phyloP scores from a whole-genome alignment of 2,888 invertebrate species.

The Scotopteryx bipunctaria region DNA sequence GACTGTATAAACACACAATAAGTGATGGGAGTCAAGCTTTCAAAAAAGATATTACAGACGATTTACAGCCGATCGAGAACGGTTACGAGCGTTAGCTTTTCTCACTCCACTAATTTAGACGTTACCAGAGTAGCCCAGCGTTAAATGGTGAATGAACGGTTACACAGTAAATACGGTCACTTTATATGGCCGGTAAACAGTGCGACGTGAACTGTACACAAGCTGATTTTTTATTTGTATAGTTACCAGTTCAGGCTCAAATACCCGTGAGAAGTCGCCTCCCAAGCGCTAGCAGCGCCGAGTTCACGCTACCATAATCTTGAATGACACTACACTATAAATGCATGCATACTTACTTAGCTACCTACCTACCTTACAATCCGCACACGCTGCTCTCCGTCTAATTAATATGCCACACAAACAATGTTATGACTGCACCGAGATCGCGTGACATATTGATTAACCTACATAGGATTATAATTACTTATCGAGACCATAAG shows the following conservation, averaged over 20 bases:
- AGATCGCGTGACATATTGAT: constrained; percentile 49
- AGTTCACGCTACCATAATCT: constrained; percentile 59
- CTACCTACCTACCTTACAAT: too few species aligned
- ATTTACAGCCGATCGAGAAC: constrained; percentile 75
- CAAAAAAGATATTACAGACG: constrained; percentile 74
- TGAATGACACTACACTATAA: constrained; percentile 63
- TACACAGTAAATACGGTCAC: constrained; percentile 75
- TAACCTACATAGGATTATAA: constrained; percentile 37
- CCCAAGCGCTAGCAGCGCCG: constrained; percentile 45
- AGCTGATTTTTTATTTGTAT: constrained; percentile 76
- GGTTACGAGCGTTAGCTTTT: constrained; percentile 79
- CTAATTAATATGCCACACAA: constrained; percentile 50
- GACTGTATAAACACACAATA: constrained; percentile 71
- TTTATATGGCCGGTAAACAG: constrained; percentile 77
- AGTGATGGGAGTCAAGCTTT: constrained; percentile 64
- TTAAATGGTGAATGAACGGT: constrained; percentile 78
- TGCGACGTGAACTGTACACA: constrained; percentile 81
- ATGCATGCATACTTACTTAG: constrained; percentile 41
- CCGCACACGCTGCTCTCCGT: constrained; percentile 59
- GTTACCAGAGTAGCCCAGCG: constrained; percentile 78
- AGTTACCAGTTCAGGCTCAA: constrained; percentile 72
- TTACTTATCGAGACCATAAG: constrained; percentile 35
- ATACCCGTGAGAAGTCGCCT: constrained; percentile 79
- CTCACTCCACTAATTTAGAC: constrained; percentile 82
- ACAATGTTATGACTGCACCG: constrained; percentile 47